A percentile compares a stretch with the other conserved stretches of the same genome.
phyloP scores from a whole-genome alignment of 2,113 vertebrate species.

The Podiceps cristatus region DNA sequence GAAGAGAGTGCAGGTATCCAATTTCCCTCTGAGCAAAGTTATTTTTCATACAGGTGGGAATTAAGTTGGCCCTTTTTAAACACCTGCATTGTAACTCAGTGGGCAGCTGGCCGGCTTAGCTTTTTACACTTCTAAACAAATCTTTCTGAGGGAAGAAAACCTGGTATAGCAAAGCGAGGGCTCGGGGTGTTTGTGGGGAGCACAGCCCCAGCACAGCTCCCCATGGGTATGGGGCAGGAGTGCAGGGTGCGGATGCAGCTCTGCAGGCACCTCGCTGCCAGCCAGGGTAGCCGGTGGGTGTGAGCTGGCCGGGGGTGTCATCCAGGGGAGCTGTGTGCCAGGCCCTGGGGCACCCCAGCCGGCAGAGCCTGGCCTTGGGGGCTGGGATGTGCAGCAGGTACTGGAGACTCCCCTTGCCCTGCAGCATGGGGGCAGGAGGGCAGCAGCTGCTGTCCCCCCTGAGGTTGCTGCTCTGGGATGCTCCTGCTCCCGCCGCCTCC shows the following conservation, averaged over 20 bases:
- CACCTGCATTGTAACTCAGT: neutral
- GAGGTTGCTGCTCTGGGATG: neutral
- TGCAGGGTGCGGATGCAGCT: neutral
- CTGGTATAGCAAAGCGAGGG: neutral
- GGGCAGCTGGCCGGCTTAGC: neutral
- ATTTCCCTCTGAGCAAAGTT: neutral
- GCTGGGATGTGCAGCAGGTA: neutral
- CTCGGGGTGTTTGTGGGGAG: neutral
- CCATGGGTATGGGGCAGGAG: fast-evolving
- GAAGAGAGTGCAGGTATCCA: slow-evolving; percentile 21
- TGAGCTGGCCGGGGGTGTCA: neutral
- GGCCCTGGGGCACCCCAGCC: neutral
- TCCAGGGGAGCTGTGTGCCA: neutral
- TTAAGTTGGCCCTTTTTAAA: neutral
- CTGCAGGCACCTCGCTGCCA: neutral
- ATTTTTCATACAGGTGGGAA: slow-evolving; percentile 26
- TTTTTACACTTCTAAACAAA: neutral
- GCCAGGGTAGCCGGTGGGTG: too few species aligned
- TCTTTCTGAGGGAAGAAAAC: neutral
- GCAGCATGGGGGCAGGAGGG: neutral
- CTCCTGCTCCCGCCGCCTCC: neutral
- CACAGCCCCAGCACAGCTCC: neutral
- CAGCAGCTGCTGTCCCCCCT: neutral
- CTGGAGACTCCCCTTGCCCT: neutral
- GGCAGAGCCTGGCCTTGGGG: neutral